These are phyloP conservation scores for Silvanus unidentatus DNA, from an alignment of 2,888 invertebrate genomes.

Conservation along the genomic window DNA sequence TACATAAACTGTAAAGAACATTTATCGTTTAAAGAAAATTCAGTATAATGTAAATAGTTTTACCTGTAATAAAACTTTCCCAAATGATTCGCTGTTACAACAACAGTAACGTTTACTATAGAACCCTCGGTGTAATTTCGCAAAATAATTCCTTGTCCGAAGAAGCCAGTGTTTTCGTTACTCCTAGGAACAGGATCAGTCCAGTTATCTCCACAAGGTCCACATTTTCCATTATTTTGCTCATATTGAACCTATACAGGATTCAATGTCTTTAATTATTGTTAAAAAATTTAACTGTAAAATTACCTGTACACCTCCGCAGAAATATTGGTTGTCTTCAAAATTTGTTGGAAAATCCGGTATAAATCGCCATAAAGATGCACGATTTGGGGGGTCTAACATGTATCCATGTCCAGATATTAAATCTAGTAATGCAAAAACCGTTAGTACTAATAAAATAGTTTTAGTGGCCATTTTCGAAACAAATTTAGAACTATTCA, in stretches of 20 bases:
- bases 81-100: constrained; percentile 44
- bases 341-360: constrained; percentile 46
- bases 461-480: too few relatives aligned
- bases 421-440: constrained; percentile 2
- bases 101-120: constrained; percentile 33
- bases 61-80: constrained; percentile 37
- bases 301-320: constrained; percentile 48
- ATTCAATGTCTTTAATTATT: constrained; percentile 2
- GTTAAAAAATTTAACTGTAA: constrained; percentile 1
- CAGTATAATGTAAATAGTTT: not conserved
- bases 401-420: constrained; percentile 49
- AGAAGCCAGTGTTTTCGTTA: constrained; percentile 46
- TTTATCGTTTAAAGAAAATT: not conserved
- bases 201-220: constrained; percentile 43
- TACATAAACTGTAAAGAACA: constrained; percentile 41
- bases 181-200: constrained; percentile 36
- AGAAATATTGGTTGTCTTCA: constrained; percentile 49
- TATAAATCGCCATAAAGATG: constrained; percentile 50
- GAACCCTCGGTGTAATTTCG: constrained; percentile 36
- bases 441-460: not conserved
- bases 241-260: constrained; percentile 20
- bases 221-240: constrained; percentile 36
- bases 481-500: too few relatives aligned
- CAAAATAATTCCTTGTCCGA: constrained; percentile 45
- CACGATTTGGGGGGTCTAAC: constrained; percentile 49